Evolutionary conservation across 2,797 vertebrate genomes (phyloP).

Genomic region (Pitangus sulphuratus): DNA sequence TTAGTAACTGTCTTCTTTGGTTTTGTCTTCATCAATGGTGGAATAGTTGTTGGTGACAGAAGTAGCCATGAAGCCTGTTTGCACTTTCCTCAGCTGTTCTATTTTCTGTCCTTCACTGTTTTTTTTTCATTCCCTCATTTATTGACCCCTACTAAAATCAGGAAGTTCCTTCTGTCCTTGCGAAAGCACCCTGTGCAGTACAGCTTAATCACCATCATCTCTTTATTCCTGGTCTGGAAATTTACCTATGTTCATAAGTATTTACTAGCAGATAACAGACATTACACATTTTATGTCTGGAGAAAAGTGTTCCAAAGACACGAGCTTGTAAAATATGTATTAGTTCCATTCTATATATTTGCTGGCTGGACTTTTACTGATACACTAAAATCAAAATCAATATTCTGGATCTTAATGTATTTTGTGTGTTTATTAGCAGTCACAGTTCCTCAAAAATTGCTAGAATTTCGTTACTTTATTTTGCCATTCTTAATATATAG

Average conservation of each 20-base stretch:
- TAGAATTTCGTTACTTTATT: slow-evolving; percentile 97
- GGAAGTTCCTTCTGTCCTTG: slow-evolving; percentile 82
- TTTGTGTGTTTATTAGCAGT: slow-evolving; percentile 81
- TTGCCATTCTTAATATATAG: slow-evolving; percentile 93
- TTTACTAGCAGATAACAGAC: slow-evolving; percentile 93
- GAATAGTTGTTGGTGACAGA: slow-evolving; percentile 92
- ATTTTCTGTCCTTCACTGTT: slow-evolving; percentile 89
- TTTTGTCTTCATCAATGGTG: slow-evolving; percentile 87
- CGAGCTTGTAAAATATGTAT: slow-evolving; percentile 81
- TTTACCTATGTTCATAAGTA: slow-evolving; percentile 93
- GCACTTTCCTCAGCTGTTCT: slow-evolving; percentile 93
- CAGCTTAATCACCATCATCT: slow-evolving; percentile 64
- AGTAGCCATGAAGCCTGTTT: slow-evolving; percentile 90
- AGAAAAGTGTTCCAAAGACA: slow-evolving; percentile 88
- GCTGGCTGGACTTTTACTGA: slow-evolving; percentile 91
- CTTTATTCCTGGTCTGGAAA: slow-evolving; percentile 88
- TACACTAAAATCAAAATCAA: slow-evolving; percentile 84
- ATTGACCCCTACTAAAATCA: slow-evolving; percentile 79
- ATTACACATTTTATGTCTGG: slow-evolving; percentile 96
- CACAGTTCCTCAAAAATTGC: slow-evolving; percentile 90
- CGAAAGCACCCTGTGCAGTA: slow-evolving; percentile 81
- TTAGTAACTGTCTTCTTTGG: slow-evolving; percentile 79
- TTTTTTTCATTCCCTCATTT: slow-evolving; percentile 88
- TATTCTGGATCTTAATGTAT: slow-evolving; percentile 91
- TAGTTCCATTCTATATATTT: slow-evolving; percentile 89